Evolutionary conservation across 2,797 vertebrate genomes (phyloP), one percentile per base, ranked within the genome.

Genomic region (Notamacropus eugenii): DNA sequence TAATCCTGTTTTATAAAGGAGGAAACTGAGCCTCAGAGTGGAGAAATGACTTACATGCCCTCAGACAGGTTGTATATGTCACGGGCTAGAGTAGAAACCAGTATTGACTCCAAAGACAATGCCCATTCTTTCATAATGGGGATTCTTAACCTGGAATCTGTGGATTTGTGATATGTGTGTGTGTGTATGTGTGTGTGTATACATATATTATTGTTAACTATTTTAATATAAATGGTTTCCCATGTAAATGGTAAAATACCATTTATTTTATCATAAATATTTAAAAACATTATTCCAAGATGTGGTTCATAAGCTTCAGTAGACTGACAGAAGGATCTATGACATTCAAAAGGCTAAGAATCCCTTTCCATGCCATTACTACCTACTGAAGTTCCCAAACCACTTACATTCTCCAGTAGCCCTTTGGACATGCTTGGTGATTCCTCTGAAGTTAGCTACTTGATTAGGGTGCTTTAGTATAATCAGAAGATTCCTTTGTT

Each of bases 101-200:
- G 10, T 11, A 46, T 82, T 82, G 13, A 82, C 74, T 82, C 74
- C 40, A 87, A 28, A 11, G 40, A 24, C 22, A 87, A 87, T 46
- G 22, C 22, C 24, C 22, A 87, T 46, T 87, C 40, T 87, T 87
- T 46, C 11, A 87, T 27, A 87, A 40, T 11, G 46, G 74, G 8
- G 19, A 8, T 82, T 82, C n/a, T 82, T 82, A 82, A 82, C n/a
- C 67, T 46, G 40, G 2, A 87, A 27, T 50, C 40, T 46, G 0
- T 28, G 40, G 50, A 87, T 24, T 46, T 87, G 74, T 46, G 19
- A 82, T 50, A 11, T 50, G 0, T 82, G 8, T 82, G 1, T n/a
- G 19, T 46, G 4, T 87, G 6, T 8, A 9, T 52, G 0, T 0
- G 0, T 52, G 2, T 46, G 2, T 46, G 2, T 46, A 27, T 13